phyloP scores from a whole-genome alignment of 2,113 vertebrate genomes.

The Marmota flaviventris region DNA sequence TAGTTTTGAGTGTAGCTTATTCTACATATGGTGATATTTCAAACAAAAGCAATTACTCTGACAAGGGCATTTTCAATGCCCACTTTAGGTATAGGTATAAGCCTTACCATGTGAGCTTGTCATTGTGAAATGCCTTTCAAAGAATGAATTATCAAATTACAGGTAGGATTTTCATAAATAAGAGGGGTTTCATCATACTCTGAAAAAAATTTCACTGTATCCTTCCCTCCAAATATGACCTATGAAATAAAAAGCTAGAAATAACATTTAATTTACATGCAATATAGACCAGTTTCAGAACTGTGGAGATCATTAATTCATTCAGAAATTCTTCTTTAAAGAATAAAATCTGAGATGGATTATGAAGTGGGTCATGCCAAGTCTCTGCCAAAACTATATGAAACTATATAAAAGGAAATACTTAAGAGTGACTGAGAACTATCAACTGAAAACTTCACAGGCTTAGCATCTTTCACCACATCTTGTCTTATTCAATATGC shows the following conservation, averaged over 20 bases:
- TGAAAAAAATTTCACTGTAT: background rate
- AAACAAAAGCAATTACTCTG: background rate
- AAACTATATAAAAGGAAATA: background rate
- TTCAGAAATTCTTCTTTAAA: background rate
- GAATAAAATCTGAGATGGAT: background rate
- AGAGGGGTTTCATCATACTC: background rate
- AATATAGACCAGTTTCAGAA: background rate
- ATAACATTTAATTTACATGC: background rate
- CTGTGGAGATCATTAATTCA: background rate
- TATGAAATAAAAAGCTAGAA: background rate
- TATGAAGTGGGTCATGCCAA: fast-evolving
- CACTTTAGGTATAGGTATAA: background rate
- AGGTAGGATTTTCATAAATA: background rate
- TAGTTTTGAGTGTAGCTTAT: background rate
- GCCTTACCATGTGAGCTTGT: background rate
- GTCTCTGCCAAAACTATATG: background rate
- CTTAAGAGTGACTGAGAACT: background rate
- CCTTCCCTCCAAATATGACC: background rate
- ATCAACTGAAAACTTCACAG: background rate
- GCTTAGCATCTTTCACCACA: fast-evolving
- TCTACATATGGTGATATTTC: background rate
- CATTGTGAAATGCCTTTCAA: background rate
- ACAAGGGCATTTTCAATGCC: background rate
- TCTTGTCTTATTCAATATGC: background rate
- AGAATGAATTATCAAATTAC: background rate